A percentile compares a stretch with the other conserved stretches of the same genome.
Conservation (phyloP, 1,140 invertebrate species). For the Cotesia vestalis region DNA sequence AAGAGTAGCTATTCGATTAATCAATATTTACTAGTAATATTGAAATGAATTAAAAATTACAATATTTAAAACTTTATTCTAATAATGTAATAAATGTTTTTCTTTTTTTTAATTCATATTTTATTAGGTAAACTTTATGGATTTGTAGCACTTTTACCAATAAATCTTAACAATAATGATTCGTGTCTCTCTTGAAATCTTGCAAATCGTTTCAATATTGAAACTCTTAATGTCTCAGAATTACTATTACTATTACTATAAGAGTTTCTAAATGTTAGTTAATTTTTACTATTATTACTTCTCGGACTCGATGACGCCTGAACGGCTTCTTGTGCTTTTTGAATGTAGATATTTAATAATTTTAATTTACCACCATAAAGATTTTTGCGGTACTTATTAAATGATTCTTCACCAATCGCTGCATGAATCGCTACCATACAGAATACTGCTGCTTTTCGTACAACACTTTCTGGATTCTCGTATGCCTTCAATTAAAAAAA, state of each 20-base stretch:
- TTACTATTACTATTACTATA: conserved; percentile 28
- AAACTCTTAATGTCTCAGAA: conserved; percentile 55
- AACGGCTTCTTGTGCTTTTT: conserved; percentile 68
- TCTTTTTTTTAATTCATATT: not conserved
- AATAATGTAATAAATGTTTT: too few relatives aligned
- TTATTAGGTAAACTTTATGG: not conserved
- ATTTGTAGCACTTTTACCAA: conserved; percentile 47
- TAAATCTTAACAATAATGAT: conserved; percentile 56
- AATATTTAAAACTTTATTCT: too few relatives aligned
- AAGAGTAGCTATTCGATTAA: too few relatives aligned
- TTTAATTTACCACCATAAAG: conserved; percentile 88
- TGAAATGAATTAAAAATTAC: too few relatives aligned
- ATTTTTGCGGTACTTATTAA: conserved; percentile 80
- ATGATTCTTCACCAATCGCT: conserved; percentile 82
- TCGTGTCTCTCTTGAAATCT: conserved; percentile 54
- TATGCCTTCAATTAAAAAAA: conserved; percentile 73
- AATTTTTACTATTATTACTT: conserved; percentile 56
- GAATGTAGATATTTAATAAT: conserved; percentile 78
- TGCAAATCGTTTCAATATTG: conserved; percentile 58
- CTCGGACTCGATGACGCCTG: conserved; percentile 60
- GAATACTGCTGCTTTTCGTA: conserved; percentile 93
- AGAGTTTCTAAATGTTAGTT: conserved; percentile 44
- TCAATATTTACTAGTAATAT: too few relatives aligned
- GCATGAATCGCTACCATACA: conserved; percentile 93
- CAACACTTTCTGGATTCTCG: conserved; percentile 86